These are phyloP conservation scores for Lithophane leautieri DNA, from an alignment of 2,888 invertebrate genomes.

Conservation along the genomic window DNA sequence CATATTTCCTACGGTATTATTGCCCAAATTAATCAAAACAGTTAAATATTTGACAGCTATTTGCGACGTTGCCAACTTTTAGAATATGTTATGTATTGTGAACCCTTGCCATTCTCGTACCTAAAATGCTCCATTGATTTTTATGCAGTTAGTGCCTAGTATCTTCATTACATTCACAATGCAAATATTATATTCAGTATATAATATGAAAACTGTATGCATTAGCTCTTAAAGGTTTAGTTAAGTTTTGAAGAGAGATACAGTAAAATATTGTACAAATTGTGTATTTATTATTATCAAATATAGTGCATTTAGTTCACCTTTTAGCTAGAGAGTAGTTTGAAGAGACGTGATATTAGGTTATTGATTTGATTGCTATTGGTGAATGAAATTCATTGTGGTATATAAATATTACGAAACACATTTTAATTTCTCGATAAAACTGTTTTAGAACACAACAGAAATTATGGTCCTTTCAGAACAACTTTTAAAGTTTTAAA, in stretches of 20 bases:
- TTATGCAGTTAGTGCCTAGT: constrained; percentile 37
- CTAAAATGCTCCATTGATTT: constrained; percentile 32
- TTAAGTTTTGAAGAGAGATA: constrained; percentile 55
- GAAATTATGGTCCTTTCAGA: constrained; percentile 40
- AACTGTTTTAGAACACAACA: constrained; percentile 12
- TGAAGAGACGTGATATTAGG: constrained; percentile 58
- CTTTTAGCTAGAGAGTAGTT: constrained; percentile 50
- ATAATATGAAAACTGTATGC: constrained; percentile 34
- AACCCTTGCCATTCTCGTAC: constrained; percentile 28
- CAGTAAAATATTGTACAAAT: constrained; percentile 63
- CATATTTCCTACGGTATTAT: no score
- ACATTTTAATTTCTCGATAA: constrained; percentile 19
- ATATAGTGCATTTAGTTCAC: constrained; percentile 64
- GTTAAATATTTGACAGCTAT: no score
- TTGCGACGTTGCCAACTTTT: no score
- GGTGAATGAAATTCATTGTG: constrained; percentile 50
- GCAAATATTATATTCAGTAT: constrained; percentile 50
- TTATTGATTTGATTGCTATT: constrained; percentile 54
- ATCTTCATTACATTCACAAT: constrained; percentile 57
- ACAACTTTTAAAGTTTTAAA: constrained; percentile 5
- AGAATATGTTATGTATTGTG: constrained; percentile 20
- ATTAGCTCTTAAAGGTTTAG: constrained; percentile 41
- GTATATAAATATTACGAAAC: constrained; percentile 41
- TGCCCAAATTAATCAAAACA: no score
- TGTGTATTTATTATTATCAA: constrained; percentile 64